A percentile compares a stretch with the other conserved stretches of the same genome.
phyloP scores from a whole-genome alignment of 2,113 vertebrate genomes.

The Pelusios castaneus region DNA sequence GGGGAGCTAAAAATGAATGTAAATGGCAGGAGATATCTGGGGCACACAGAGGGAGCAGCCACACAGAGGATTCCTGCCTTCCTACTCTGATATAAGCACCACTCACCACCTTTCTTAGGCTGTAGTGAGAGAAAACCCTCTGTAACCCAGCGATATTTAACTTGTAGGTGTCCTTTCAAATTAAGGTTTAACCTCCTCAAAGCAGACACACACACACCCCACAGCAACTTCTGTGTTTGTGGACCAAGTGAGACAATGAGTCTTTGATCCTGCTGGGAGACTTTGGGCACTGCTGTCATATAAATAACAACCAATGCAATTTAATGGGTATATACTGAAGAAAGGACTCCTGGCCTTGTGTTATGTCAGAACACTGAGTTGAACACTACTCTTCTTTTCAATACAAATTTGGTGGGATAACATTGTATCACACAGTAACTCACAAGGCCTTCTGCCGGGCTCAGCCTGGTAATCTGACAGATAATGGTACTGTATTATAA shows the following conservation, averaged over 20 bases:
- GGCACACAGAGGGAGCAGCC: not conserved
- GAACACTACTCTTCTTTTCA: not conserved
- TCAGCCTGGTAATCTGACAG: not conserved
- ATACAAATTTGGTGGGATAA: not conserved
- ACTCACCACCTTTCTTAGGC: not conserved
- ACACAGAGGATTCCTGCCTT: too few relatives aligned
- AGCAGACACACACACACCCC: not conserved
- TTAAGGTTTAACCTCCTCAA: not conserved
- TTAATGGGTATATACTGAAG: not conserved
- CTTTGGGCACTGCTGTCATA: not conserved
- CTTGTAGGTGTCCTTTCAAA: not conserved
- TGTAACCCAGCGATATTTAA: not conserved
- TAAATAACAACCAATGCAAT: not conserved
- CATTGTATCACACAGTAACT: not conserved
- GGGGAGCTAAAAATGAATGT: not conserved
- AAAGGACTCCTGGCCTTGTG: not conserved
- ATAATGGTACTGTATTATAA: rapidly evolving
- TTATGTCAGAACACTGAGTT: not conserved
- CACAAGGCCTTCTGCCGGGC: rapidly evolving
- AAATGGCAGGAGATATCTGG: not conserved
- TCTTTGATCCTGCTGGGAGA: not conserved
- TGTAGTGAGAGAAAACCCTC: not conserved
- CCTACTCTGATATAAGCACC: not conserved
- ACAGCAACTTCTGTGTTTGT: not conserved
- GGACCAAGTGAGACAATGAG: not conserved